Evolutionary conservation across 1,140 invertebrate genomes (phyloP).

Genomic region (Drosophila subpulchrella): DNA sequence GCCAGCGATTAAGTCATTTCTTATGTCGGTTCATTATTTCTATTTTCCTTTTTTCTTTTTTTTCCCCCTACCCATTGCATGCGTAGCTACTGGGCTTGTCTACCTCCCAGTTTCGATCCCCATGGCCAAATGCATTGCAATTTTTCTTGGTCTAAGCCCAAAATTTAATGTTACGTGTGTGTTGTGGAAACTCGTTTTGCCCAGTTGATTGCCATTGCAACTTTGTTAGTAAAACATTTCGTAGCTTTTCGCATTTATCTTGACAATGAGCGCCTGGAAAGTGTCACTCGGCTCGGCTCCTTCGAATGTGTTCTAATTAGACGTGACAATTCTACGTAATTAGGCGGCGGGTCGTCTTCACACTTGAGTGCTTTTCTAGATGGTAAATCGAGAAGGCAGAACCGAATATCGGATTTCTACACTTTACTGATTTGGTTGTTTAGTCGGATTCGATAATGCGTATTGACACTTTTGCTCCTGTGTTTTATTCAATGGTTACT

Average conservation of each 20-base stretch:
- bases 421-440: constrained; percentile 54
- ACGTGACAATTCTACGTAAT: constrained; percentile 81
- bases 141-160: constrained; percentile 67
- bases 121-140: constrained; percentile 39
- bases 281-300: constrained; percentile 29
- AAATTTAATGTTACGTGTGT: constrained; percentile 62
- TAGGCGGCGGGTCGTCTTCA: constrained; percentile 64
- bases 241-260: constrained; percentile 58
- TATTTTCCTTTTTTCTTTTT: constrained; percentile 18
- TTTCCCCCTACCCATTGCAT: constrained; percentile 13
- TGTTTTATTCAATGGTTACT: constrained; percentile 11
- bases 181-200: constrained; percentile 51
- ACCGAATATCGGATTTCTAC: constrained; percentile 62
- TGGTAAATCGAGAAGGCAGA: not conserved
- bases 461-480: constrained; percentile 66
- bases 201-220: constrained; percentile 50
- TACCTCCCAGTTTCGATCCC: not conserved
- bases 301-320: constrained; percentile 78
- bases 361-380: constrained; percentile 52
- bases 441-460: constrained; percentile 52
- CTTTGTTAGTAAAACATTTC: constrained; percentile 62
- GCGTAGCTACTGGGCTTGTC: constrained; percentile 46
- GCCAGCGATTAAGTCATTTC: constrained; percentile 82
- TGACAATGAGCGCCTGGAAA: constrained; percentile 56
- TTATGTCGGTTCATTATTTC: constrained; percentile 77